Base-by-base conservation (phyloP, 2,113 vertebrate genomes). In the Arizona elegans region DNA sequence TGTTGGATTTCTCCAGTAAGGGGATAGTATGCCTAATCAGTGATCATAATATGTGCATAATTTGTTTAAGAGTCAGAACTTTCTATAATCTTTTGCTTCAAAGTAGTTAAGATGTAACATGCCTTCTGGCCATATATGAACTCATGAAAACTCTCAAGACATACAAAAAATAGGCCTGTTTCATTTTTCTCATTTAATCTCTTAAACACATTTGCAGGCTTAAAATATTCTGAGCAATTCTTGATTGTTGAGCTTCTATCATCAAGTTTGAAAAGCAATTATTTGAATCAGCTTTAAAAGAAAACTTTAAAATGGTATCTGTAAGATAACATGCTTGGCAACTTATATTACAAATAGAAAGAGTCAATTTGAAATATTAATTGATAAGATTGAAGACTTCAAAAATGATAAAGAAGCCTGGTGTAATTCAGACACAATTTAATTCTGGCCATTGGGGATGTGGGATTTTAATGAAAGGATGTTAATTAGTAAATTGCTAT, bases 131-230 rank as follows among this genome's bases (percentile, higher is more conserved):
- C 95, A 92, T 91, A 33, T 93, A 95, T 96, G 94, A 93, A 96
- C 92, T 52, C 93, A 81, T 93, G 96, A 96, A 94, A 96, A 96
- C 75, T 95, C 94, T 62, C 91, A 0, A 1, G 88, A 93, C 88
- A 92, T 75, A 43, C 92, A 93, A 94, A 97, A 96, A 96, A 87
- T 90, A 95, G 95, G 95, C 96, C 95, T 94, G 93, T 95, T 96
- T 95, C 94, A 92, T 97, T 97, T 95, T 94, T 93, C 94, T 96
- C 94, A 94, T 96, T 96, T 97, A 97, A 97, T 97, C 96, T 96
- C 95, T 97, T 97, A 97, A 97, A 95, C 94, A 97, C 94, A 96
- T 97, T 97, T 97, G 93, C 95, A 96, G 93, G 96, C 96, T 97
- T 97, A 97, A 90, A 90, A 93, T 94, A 91, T 96, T 95, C 94